These are phyloP conservation scores for Watsonalla binaria DNA, from an alignment of 2,888 invertebrate genomes.

Conservation along the genomic window DNA sequence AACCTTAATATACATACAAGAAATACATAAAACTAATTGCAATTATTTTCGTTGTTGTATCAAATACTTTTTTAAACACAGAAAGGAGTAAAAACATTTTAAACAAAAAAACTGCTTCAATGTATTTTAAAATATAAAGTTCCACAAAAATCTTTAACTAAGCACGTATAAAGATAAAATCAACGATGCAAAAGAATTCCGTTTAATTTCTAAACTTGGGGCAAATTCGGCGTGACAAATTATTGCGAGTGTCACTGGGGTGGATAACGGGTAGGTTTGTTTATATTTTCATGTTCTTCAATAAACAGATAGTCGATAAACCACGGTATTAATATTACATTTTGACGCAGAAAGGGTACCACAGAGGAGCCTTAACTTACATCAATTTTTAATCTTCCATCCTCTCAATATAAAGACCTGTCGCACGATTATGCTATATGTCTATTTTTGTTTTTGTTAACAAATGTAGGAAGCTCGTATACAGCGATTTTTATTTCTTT, in stretches of 20 bases:
- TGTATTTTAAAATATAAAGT: neutral
- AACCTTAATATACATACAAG: no score
- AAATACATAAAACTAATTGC: no score
- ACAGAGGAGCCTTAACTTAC: constrained; percentile 6
- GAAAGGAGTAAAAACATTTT: no score
- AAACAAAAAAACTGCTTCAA: neutral
- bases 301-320: constrained; percentile 12
- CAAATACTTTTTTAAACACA: no score
- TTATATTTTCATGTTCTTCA: constrained; percentile 7
- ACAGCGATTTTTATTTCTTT: neutral
- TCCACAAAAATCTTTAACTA: neutral
- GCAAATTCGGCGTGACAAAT: constrained; percentile 4
- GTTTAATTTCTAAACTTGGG: constrained; percentile 10
- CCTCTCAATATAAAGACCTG: neutral
- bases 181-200: constrained; percentile 16
- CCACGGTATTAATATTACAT: constrained; percentile 35
- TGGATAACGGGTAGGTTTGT: neutral
- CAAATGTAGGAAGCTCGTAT: neutral
- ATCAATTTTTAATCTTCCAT: neutral
- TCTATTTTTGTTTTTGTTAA: neutral
- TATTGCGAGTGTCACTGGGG: constrained; percentile 10
- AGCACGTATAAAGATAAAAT: constrained; percentile 14
- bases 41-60: no score
- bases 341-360: constrained; percentile 20
- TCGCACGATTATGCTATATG: neutral